Evolutionary conservation across 2,797 vertebrate species (phyloP).

Genomic region (Urosaurus nigricauda): DNA sequence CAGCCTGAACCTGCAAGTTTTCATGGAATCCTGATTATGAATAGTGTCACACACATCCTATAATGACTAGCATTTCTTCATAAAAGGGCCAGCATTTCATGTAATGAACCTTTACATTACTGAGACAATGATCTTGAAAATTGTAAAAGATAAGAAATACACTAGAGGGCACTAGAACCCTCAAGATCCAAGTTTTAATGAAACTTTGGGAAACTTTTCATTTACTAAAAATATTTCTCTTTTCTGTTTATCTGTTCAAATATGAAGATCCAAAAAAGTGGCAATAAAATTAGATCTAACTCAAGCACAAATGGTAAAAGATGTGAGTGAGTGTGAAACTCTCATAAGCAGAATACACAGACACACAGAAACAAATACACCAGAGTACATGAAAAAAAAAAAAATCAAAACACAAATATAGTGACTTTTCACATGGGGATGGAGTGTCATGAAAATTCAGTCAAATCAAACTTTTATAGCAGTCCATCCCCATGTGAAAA

Average conservation of each 20-base stretch:
- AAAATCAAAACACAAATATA: not conserved
- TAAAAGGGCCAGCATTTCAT: not conserved
- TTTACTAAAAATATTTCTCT: not conserved
- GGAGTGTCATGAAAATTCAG: not conserved
- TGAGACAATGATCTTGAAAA: not conserved
- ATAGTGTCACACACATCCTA: slow-evolving; percentile 11
- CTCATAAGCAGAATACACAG: not conserved
- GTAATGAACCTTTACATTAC: not conserved
- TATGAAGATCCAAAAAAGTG: not conserved
- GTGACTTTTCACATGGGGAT: not conserved
- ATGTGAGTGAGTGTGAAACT: not conserved
- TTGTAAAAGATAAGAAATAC: slow-evolving; percentile 25
- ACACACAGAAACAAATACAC: not conserved
- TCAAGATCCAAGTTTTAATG: slow-evolving; percentile 28
- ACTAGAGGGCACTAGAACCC: slow-evolving; percentile 76
- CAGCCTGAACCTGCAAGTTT: not conserved
- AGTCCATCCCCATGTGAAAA: not conserved
- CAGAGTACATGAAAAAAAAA: not conserved
- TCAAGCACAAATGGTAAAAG: slow-evolving; percentile 11
- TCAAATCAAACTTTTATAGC: not conserved
- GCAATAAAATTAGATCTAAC: slow-evolving; percentile 4
- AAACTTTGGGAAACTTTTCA: not conserved
- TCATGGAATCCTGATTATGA: not conserved
- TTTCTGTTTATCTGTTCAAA: slow-evolving; percentile 13
- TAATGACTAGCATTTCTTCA: not conserved